Percentiles rank a stretch among this genome's conserved stretches.
Evolutionary conservation across 2,797 vertebrate species (phyloP).

Genomic region (Hylomyscus alleni): DNA sequence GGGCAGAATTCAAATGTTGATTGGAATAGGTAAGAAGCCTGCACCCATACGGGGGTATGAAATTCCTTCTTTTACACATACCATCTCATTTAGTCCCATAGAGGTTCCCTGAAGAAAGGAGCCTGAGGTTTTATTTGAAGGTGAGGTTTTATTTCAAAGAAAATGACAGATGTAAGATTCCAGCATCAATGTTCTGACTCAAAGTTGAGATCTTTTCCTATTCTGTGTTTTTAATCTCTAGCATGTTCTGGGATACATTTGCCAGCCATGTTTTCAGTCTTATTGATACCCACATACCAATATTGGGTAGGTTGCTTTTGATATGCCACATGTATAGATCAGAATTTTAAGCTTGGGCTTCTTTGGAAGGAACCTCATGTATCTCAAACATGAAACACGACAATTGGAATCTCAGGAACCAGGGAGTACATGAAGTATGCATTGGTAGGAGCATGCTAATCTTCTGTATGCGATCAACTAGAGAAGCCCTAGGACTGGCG

Average conservation of each 20-base stretch:
- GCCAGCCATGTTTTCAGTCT: background rate
- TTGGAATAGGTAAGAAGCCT: conserved; percentile 45
- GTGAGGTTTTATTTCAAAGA: conserved; percentile 21
- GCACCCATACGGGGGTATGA: background rate
- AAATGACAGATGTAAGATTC: background rate
- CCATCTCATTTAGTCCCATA: conserved; percentile 37
- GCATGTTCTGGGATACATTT: background rate
- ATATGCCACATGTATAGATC: background rate
- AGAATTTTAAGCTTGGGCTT: conserved; percentile 2
- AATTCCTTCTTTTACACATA: background rate
- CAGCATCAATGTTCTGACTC: background rate
- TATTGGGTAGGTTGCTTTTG: conserved; percentile 14
- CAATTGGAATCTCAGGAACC: background rate
- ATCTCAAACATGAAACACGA: background rate
- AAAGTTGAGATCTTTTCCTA: background rate
- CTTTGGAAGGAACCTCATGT: background rate
- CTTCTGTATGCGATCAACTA: background rate
- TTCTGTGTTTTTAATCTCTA: background rate
- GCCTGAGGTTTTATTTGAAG: conserved; percentile 8
- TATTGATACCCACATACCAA: background rate
- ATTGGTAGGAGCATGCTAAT: background rate
- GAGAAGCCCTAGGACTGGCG: background rate
- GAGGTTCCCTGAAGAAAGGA: background rate
- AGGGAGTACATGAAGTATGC: background rate
- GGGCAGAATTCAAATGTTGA: conserved; percentile 35